phyloP scores from a whole-genome alignment of 1,140 invertebrate species.

The Conus ventricosus region DNA sequence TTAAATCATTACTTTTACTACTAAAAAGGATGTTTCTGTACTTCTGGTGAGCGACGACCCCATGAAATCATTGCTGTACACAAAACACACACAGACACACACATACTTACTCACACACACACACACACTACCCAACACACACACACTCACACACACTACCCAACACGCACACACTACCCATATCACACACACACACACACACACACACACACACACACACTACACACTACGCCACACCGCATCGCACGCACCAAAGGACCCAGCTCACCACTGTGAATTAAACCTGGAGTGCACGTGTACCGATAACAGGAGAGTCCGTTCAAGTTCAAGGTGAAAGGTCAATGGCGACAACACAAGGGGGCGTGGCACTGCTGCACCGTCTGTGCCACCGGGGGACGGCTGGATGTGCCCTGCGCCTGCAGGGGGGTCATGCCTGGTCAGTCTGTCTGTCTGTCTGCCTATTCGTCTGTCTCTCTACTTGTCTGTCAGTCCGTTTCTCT shows the following conservation, averaged over 20 bases:
- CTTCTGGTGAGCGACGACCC: no score
- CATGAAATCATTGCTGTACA: not conserved
- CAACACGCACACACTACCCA: no score
- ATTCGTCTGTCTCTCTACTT: not conserved
- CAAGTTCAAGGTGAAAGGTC: constrained; percentile 45
- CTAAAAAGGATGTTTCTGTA: no score
- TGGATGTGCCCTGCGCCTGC: constrained; percentile 26
- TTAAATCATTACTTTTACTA: no score
- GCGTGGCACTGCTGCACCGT: constrained; percentile 42
- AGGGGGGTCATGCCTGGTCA: constrained; percentile 32
- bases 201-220: no score
- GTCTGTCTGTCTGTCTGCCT: not conserved
- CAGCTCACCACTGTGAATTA: no score
- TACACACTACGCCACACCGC: no score
- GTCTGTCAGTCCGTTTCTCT: not conserved
- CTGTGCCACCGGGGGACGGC: constrained; percentile 26
- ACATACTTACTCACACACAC: not conserved
- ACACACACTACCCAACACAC: no score
- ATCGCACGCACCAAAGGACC: no score
- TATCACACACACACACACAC: no score
- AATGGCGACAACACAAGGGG: constrained; percentile 41
- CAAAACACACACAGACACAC: not conserved
- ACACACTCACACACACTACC: no score
- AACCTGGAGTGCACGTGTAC: no score
- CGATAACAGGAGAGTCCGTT: constrained; percentile 39